A percentile compares a stretch with the other conserved stretches of the same genome.
Evolutionary conservation across 2,113 vertebrate genomes (phyloP).

Genomic region (Taurulus bubalis): DNA sequence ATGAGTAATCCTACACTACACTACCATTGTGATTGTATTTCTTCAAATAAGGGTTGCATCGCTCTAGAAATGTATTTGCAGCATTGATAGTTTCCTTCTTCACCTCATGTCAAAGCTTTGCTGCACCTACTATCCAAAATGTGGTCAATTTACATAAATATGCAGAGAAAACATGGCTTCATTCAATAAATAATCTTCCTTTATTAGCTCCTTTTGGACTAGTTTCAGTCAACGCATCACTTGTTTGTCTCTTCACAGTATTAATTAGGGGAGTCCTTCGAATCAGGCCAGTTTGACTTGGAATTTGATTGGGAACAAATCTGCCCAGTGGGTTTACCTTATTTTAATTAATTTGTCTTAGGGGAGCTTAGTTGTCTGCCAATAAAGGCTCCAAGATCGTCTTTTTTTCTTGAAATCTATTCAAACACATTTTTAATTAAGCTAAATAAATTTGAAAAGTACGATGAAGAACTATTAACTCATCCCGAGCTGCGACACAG

Average conservation of each 20-base stretch:
- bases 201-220: slow-evolving; percentile 41
- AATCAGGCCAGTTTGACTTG: slow-evolving; percentile 52
- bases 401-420: slow-evolving; percentile 40
- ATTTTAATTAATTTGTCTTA: slow-evolving; percentile 62
- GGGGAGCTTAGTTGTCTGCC: slow-evolving; percentile 33
- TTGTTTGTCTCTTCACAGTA: slow-evolving; percentile 51
- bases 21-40: not conserved
- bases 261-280: slow-evolving; percentile 55
- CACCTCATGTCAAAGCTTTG: slow-evolving; percentile 8
- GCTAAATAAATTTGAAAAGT: slow-evolving; percentile 23
- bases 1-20: not conserved
- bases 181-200: slow-evolving; percentile 16
- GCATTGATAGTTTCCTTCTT: not conserved
- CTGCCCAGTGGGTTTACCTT: slow-evolving; percentile 56
- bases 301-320: slow-evolving; percentile 60
- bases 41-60: not conserved
- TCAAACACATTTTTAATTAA: slow-evolving; percentile 55
- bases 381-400: slow-evolving; percentile 17
- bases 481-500: not conserved
- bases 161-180: slow-evolving; percentile 1
- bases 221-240: slow-evolving; percentile 31
- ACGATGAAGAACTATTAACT: slow-evolving; percentile 1
- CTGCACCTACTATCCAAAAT: not conserved
- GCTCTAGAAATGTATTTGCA: not conserved
- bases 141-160: not conserved